Evolutionary conservation across 2,888 invertebrate species (phyloP).

Genomic region (Metacarcinus magister): DNA sequence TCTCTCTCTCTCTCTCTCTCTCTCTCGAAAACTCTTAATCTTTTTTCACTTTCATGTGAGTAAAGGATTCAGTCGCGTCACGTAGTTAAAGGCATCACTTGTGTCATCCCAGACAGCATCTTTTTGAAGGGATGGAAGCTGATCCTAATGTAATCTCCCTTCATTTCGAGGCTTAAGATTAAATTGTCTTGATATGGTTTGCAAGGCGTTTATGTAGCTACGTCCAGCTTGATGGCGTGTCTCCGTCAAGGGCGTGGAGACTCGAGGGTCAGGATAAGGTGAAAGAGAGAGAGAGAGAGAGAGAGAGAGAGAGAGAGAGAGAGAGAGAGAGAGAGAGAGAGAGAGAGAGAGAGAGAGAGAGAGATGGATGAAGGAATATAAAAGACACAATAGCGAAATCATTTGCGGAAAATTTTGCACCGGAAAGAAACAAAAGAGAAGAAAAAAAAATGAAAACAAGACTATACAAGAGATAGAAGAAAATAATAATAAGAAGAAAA

Average conservation of each 20-base stretch:
- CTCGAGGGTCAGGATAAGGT: neutral
- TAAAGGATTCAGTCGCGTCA: no score
- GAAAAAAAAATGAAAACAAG: no score
- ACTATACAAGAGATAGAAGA: no score
- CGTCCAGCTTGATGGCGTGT: no score
- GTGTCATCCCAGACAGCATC: slow-evolving; percentile 37
- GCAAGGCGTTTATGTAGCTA: neutral
- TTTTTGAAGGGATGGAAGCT: neutral
- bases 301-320: slow-evolving; percentile 56
- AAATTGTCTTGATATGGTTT: neutral
- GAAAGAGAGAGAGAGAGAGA: slow-evolving; percentile 17
- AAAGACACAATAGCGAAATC: no score
- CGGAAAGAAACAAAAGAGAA: no score
- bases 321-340: slow-evolving; percentile 45
- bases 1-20: slow-evolving; percentile 26
- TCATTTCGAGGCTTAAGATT: neutral
- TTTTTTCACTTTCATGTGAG: no score
- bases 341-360: neutral
- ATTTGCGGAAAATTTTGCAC: no score
- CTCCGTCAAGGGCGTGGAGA: no score
- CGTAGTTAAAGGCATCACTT: neutral
- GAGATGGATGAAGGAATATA: no score
- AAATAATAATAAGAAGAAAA: no score
- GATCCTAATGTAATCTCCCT: neutral
- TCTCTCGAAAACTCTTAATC: no score